Evolutionary conservation across 2,797 vertebrate genomes (phyloP).

Genomic region (Spea hammondii): DNA sequence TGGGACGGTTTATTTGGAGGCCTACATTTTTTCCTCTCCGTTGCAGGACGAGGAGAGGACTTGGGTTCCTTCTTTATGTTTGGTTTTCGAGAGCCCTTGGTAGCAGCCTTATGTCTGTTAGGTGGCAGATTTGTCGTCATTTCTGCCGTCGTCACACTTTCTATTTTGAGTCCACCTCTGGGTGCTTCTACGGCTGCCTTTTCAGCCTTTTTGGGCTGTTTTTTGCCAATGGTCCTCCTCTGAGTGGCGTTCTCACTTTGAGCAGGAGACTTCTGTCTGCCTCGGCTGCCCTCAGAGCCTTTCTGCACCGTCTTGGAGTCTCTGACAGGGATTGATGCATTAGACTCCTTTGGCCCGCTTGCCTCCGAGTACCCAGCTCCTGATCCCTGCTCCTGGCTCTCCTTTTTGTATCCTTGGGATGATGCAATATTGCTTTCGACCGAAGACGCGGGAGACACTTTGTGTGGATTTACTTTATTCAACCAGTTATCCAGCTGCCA

Average conservation of each 20-base stretch:
- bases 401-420: conserved; percentile 89
- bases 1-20: conserved; percentile 82
- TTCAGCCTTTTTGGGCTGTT: conserved; percentile 94
- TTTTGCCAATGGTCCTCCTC: conserved; percentile 87
- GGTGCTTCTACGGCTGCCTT: conserved; percentile 88
- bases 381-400: conserved; percentile 79
- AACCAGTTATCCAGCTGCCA: conserved; percentile 99
- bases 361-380: conserved; percentile 80
- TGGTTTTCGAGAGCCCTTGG: conserved; percentile 92
- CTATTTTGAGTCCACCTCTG: conserved; percentile 90
- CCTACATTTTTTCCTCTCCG: conserved; percentile 89
- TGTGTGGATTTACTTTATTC: conserved; percentile 86
- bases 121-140: conserved; percentile 80
- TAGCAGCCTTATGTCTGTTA: conserved; percentile 85
- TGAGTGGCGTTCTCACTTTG: conserved; percentile 83
- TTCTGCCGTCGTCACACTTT: conserved; percentile 89
- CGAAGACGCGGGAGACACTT: conserved; percentile 90
- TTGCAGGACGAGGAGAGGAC: conserved; percentile 81
- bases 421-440: conserved; percentile 87
- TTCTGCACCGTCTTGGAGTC: conserved; percentile 87
- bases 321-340: conserved; percentile 77
- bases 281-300: conserved; percentile 81
- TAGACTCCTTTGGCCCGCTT: conserved; percentile 82
- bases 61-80: conserved; percentile 95
- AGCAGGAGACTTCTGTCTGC: conserved; percentile 92